A percentile compares a stretch with the other conserved stretches of the same genome.
Conservation (phyloP, 1,140 invertebrate species). For the Drosophila bifasciata region DNA sequence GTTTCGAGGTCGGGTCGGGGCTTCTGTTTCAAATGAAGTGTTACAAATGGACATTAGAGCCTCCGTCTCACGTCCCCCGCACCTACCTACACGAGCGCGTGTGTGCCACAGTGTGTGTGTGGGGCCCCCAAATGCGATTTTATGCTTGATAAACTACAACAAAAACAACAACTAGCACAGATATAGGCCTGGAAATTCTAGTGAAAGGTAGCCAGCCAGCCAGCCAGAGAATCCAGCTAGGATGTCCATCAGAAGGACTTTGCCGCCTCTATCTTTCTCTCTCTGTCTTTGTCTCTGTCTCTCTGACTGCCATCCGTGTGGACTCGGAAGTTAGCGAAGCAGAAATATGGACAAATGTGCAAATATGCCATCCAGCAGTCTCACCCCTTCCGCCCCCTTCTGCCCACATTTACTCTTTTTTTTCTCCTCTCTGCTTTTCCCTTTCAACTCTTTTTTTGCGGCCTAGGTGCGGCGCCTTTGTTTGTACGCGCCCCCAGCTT, state of each 20-base stretch:
- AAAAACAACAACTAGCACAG: conserved; percentile 59
- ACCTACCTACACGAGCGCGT: neutral
- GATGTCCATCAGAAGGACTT: conserved; percentile 18
- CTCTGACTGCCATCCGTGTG: neutral
- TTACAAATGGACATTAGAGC: conserved; percentile 79
- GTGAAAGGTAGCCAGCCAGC: conserved; percentile 16
- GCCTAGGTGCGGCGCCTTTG: conserved; percentile 63
- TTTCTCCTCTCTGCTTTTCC: conserved; percentile 16
- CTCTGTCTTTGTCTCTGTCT: conserved; percentile 15
- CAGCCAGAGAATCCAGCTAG: conserved; percentile 7
- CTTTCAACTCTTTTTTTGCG: conserved; percentile 24
- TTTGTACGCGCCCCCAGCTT: conserved; percentile 51
- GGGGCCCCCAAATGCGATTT: conserved; percentile 72
- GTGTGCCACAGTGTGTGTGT: conserved; percentile 4
- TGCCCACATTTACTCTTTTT: conserved; percentile 5
- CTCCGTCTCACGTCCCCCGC: neutral
- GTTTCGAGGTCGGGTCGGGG: conserved; percentile 54
- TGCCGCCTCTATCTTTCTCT: neutral
- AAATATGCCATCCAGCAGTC: conserved; percentile 62
- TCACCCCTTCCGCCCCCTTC: too few relatives aligned
- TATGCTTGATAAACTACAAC: conserved; percentile 81
- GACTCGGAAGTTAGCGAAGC: conserved; percentile 52
- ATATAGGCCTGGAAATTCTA: conserved; percentile 52
- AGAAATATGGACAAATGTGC: conserved; percentile 81
- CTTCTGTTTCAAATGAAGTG: conserved; percentile 81